Base-by-base conservation (phyloP, 2,113 vertebrate genomes). In the Saguinus imperator region DNA sequence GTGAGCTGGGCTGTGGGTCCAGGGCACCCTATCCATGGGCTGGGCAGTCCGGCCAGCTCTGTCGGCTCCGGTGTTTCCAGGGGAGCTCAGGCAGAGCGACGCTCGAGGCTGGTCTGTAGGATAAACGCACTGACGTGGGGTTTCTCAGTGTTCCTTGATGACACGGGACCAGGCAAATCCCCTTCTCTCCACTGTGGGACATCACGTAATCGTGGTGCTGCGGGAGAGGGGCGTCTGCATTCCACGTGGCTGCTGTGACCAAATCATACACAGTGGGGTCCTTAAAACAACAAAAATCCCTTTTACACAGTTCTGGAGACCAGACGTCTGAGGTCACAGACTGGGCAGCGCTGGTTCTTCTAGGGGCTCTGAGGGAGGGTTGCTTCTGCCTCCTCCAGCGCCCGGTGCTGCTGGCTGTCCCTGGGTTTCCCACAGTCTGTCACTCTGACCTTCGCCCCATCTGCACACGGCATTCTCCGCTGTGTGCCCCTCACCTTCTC, bases 1-100 rank as follows among this genome's bases (percentile, higher is more conserved):
- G 3, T 48, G 92, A 72, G 13, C 61, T 1, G 1, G 29, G 90
- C 8, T 1, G 6, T 43, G 83, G 55, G 27, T 52, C 29, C 48
- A 58, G 1, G 35, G 18, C 6, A 10, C 25, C 25, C 72, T 9
- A 8, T 50, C n/a, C 35, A 12, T 11, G 40, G 37, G 32, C 61
- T 27, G 50, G 45, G 50, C 17, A 13, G 58, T 45, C 4, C 0
- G 8, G 17, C 66, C 13, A 17, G 72, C 25, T 35, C 32, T 58
- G 48, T 37, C 3, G 40, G 25, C 27, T 45, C 81, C 20, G 0
- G 20, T 8, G 23, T 21, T 27, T 55, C n/a, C n/a, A 23, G n/a
- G 20, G n/a, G 35, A 57, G 23, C 57, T 10, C 0, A 25, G 73
- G 40, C 35, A 0, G 48, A 76, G 40, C 0, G 25, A 8, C 52